phyloP scores from a whole-genome alignment of 2,888 invertebrate species.

The Parasteatoda lunata region DNA sequence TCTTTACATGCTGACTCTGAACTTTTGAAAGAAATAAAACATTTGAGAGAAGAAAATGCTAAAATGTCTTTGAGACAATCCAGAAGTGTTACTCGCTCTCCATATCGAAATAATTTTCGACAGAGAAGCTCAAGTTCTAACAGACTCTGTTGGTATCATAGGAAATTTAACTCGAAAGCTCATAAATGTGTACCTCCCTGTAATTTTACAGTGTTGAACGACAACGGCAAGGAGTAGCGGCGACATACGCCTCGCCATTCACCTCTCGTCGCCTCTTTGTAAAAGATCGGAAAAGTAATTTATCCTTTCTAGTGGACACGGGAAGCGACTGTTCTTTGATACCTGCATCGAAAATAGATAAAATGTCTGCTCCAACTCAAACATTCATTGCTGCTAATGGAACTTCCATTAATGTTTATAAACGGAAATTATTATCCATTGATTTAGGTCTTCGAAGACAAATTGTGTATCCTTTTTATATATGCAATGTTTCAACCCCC shows the following conservation, averaged over 20 bases:
- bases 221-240: background rate
- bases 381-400: constrained; percentile 15
- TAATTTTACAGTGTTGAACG: too few relatives aligned
- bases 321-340: constrained; percentile 24
- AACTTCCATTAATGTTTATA: constrained; percentile 10
- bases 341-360: background rate
- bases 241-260: constrained; percentile 34
- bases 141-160: too few relatives aligned
- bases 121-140: too few relatives aligned
- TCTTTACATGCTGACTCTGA: background rate
- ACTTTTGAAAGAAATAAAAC: too few relatives aligned
- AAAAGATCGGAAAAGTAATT: constrained; percentile 11
- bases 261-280: constrained; percentile 63
- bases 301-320: constrained; percentile 39
- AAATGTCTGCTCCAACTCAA: background rate
- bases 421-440: background rate
- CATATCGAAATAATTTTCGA: too few relatives aligned
- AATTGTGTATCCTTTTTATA: constrained; percentile 27
- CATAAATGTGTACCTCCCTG: too few relatives aligned
- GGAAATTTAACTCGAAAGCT: too few relatives aligned
- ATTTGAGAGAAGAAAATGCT: background rate
- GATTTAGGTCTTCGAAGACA: constrained; percentile 25
- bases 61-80: too few relatives aligned
- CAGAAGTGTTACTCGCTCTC: too few relatives aligned
- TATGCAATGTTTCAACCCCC: constrained; percentile 11